A percentile compares a stretch with the other conserved stretches of the same genome.
These are phyloP conservation scores for Parauchenoglanis ngamensis DNA, from an alignment of 2,797 vertebrate genomes.

Conservation along the genomic window DNA sequence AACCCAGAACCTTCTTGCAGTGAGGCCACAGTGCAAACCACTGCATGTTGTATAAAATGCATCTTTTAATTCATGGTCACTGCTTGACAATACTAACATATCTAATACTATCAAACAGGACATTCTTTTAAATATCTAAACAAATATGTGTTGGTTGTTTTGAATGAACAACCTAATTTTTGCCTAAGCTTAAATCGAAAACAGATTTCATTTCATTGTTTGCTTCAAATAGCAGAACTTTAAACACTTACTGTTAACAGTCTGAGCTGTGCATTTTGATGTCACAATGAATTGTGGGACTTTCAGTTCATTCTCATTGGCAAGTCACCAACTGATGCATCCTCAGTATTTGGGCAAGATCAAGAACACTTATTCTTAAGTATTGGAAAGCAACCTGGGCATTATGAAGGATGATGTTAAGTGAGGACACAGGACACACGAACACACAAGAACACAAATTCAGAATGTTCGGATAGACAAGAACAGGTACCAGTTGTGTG, in stretches of 20 bases:
- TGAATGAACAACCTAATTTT: not conserved
- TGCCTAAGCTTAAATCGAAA: not conserved
- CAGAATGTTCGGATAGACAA: not conserved
- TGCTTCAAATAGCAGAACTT: not conserved
- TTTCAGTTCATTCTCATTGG: not conserved
- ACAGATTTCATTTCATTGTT: not conserved
- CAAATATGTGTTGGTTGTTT: not conserved
- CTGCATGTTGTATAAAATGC: not conserved
- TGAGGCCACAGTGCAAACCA: too few species aligned
- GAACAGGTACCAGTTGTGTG: not conserved
- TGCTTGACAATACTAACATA: not conserved
- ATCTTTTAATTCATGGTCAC: not conserved
- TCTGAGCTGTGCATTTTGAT: not conserved
- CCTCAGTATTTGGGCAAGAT: not conserved
- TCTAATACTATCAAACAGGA: not conserved
- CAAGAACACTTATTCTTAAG: not conserved
- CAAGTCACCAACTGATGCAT: constrained; percentile 20
- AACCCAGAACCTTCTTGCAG: too few species aligned
- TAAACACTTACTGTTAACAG: not conserved
- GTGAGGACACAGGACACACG: not conserved
- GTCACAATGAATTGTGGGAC: not conserved
- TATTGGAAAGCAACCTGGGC: not conserved
- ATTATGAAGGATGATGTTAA: constrained; percentile 2
- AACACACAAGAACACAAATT: constrained; percentile 8
- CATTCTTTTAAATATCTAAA: not conserved